Base-by-base conservation (phyloP, 2,113 vertebrate species). In the Rhinopomastus cyanomelas region DNA sequence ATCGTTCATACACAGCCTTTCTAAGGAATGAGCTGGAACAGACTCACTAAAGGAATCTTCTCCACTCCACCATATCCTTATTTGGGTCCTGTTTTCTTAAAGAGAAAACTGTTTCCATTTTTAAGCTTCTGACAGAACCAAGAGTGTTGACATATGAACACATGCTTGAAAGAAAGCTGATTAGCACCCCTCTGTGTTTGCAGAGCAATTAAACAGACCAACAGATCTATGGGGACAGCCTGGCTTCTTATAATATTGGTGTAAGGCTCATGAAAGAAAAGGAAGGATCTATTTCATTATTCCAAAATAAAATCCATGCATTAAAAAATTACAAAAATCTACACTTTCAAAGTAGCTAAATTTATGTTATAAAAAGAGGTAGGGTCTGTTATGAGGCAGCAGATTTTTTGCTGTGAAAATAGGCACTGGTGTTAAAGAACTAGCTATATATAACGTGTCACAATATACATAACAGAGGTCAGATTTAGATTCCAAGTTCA, bases 11-110 rank as follows among this genome's bases (percentile, higher is more conserved):
- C 93, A 76, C 91, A 93, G 90, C 89, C 95, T 97, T 95, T 95
- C 95, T 94, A 88, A 97, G 90, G 94, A 96, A 96, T 94, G 93
- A 95, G 95, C 96, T 96, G 98, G 96, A 97, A 96, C 89, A 95
- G 83, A 67, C 95, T 95, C 95, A 86, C 92, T 78, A 34, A 64
- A 82, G 88, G 91, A 96, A 96, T 95, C 95, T 94, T 91, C 88
- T 82, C 76, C 74, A 78, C 68, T 65, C 82, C 92, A 91, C 86
- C 93, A 83, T 96, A 76, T 96, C 98, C 98, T 98, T 99, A 98
- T 99, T 99, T 98, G 98, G 98, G 89, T 95, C 97, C 95, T 92
- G 96, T 97, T 97, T 97, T 97, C 95, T 97, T 96, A 91, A 96
- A 96, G 85, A 92, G 92, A 95, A 92, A 86, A 94, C 94, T 94